A percentile compares a stretch with the other conserved stretches of the same genome.
Conservation (phyloP, 2,888 invertebrate genomes). For the Drosophila buzzatii region DNA sequence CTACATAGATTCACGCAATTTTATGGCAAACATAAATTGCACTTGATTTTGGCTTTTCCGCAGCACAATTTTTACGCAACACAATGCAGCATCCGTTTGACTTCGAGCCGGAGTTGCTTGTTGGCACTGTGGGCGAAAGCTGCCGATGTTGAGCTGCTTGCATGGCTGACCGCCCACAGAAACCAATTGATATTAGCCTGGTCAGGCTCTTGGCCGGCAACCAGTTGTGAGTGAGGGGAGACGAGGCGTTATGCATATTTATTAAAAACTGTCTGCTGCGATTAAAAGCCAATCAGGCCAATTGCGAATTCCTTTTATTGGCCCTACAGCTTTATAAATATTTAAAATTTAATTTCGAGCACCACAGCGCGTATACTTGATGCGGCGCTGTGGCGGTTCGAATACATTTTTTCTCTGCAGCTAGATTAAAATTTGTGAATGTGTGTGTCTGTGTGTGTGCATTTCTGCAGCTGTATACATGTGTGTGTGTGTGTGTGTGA, state of each 20-base stretch:
- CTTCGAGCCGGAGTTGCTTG: constrained; percentile 14
- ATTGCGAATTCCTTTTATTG: constrained; percentile 80
- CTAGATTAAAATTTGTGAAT: constrained; percentile 52
- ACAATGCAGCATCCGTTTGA: constrained; percentile 62
- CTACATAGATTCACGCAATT: constrained; percentile 65
- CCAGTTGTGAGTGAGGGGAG: constrained; percentile 32
- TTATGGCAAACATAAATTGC: constrained; percentile 79
- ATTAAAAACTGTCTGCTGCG: constrained; percentile 80
- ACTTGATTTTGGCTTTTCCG: constrained; percentile 71
- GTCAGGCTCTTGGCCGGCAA: constrained; percentile 21
- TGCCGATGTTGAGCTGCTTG: constrained; percentile 19
- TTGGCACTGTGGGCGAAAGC: constrained; percentile 26
- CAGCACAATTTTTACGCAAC: constrained; percentile 60
- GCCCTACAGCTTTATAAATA: constrained; percentile 72
- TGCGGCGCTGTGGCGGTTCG: constrained; percentile 43
- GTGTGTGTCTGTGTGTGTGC: constrained; percentile 18
- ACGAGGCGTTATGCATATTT: constrained; percentile 73
- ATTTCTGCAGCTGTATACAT: constrained; percentile 32
- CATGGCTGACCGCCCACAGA: constrained; percentile 13
- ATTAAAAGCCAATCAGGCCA: constrained; percentile 79
- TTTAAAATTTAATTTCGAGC: constrained; percentile 79
- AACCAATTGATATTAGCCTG: constrained; percentile 49
- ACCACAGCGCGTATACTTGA: constrained; percentile 60
- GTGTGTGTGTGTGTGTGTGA: constrained; percentile 13
- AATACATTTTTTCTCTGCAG: constrained; percentile 57